Evolutionary conservation across 2,888 invertebrate genomes (phyloP), one percentile per base, ranked within the genome.

Genomic region (Lottia scabra): DNA sequence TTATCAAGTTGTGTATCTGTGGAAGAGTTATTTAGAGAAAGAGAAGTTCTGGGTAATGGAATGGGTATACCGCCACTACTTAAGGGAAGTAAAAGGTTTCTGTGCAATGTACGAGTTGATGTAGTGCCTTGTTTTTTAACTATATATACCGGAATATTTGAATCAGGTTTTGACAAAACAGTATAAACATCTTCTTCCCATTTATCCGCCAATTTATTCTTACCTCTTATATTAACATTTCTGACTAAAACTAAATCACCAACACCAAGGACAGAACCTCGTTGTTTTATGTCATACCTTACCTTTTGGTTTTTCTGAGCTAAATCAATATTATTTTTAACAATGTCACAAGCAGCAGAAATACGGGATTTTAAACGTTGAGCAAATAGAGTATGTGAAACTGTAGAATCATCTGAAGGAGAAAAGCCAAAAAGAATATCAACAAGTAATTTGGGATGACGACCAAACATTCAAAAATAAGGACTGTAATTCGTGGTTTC

Each of bases 401-500:
- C 43, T 19, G 12, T 19, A n/a, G 12, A 30, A 44, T 27, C 48
- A 26, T 45, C 16, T 48, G 19, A 27, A 15, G 26, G 27, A n/a
- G 30, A 15, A 13, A 56, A n/a, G 44, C 56, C 65, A 66, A 78
- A 75, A 4, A 65, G 43, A n/a, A 70, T 19, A 48, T 77, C 79
- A 12, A 76, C 56, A 1, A 74, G 79, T 26, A 78, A 67, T n/a
- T 71, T 66, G 12, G 75, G 78, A 19, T 69, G 43, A 15, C 76
- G 43, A 27, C 77, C 76, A 67, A 72, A 76, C 70, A 78, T 71
- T 1, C 77, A 27, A 63, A 67, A 75, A 46, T 70, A 79, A 0
- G 79, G 77, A 3, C 75, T 67, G 38, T 62, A 67, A 16, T 67
- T 69, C 5, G 75, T 75, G 10, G 72, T 43, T 13, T 69, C 74